phyloP scores from a whole-genome alignment of 2,113 vertebrate genomes.

The Rhadina sibilatrix region DNA sequence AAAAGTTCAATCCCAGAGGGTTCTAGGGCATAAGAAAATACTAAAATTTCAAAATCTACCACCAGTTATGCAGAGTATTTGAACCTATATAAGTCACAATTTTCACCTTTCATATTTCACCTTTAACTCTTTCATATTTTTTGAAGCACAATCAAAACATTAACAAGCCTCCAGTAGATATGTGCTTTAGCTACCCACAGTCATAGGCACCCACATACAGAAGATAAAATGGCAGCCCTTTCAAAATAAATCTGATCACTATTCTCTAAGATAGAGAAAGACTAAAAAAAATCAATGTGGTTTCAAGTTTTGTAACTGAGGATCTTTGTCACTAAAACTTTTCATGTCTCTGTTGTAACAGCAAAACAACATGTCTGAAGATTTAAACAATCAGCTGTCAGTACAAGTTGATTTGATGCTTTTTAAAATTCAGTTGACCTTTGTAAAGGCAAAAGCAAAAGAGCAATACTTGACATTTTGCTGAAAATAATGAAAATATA shows the following conservation, averaged over 20 bases:
- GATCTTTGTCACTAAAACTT: conserved; percentile 20
- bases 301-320: not conserved
- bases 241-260: not conserved
- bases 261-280: not conserved
- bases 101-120: no score
- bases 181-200: not conserved
- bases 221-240: not conserved
- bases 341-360: conserved; percentile 19
- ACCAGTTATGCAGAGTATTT: not conserved
- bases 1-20: not conserved
- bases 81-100: not conserved
- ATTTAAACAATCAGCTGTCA: conserved; percentile 46
- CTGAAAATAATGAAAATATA: conserved; percentile 66
- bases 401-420: not conserved
- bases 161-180: not conserved
- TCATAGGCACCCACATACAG: not conserved
- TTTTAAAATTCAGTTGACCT: conserved; percentile 59
- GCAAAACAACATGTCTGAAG: conserved; percentile 50
- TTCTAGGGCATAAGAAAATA: not conserved
- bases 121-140: not conserved
- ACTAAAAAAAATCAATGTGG: not conserved
- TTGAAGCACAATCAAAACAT: not conserved
- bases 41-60: not conserved
- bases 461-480: conserved; percentile 69
- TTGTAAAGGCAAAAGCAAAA: conserved; percentile 68